phyloP scores from a whole-genome alignment of 2,888 invertebrate genomes.

The Phymatocera aterrima region DNA sequence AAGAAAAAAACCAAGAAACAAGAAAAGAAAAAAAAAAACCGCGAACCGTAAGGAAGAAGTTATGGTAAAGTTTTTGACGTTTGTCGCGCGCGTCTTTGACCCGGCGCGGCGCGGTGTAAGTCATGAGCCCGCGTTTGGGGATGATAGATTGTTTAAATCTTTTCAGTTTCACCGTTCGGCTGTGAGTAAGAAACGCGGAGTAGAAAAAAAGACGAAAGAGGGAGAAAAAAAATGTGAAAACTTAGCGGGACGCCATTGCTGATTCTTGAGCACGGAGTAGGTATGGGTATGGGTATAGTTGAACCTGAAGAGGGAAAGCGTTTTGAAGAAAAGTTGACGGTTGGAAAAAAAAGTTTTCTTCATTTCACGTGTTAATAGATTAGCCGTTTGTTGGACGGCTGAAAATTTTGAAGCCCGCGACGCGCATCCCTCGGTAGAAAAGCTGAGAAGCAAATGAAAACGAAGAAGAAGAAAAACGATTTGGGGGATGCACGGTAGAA shows the following conservation, averaged over 20 bases:
- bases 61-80: constrained; percentile 42
- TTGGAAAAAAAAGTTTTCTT: constrained; percentile 57
- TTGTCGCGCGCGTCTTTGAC: constrained; percentile 25
- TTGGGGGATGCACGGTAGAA: too few species aligned
- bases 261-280: neutral
- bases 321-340: neutral
- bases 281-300: neutral
- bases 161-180: constrained; percentile 69
- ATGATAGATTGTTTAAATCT: constrained; percentile 71
- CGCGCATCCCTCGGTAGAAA: constrained; percentile 7
- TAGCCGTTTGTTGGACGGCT: constrained; percentile 36
- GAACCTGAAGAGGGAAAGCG: neutral
- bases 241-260: neutral
- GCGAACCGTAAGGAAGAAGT: constrained; percentile 40
- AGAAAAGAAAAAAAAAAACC: constrained; percentile 35
- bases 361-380: constrained; percentile 63
- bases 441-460: constrained; percentile 33
- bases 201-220: neutral
- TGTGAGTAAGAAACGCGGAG: constrained; percentile 62
- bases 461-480: neutral
- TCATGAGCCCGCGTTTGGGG: constrained; percentile 64
- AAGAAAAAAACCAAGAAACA: constrained; percentile 40
- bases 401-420: neutral
- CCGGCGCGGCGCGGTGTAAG: constrained; percentile 65
- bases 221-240: neutral